A percentile compares a stretch with the other conserved stretches of the same genome.
Conservation (phyloP, 1,140 invertebrate species). For the Anastatus disparis region DNA sequence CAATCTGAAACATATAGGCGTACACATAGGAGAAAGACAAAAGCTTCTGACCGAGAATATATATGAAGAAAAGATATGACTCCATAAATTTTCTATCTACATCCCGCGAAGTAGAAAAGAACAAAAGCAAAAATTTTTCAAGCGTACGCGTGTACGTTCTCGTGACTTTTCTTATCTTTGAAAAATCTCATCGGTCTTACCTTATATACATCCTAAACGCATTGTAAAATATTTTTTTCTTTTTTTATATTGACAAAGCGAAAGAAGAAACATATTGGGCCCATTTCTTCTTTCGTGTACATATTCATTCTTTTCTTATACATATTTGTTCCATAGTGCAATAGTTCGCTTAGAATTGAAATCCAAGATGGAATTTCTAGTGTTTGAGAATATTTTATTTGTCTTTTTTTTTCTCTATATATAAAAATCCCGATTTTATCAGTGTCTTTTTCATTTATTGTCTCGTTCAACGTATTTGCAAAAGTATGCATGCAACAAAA, state of each 20-base stretch:
- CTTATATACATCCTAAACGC: slow-evolving; percentile 3
- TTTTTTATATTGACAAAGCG: slow-evolving; percentile 5
- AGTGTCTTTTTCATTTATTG: slow-evolving; percentile 34
- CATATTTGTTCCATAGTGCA: not conserved
- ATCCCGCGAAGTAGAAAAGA: not conserved
- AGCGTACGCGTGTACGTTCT: not conserved
- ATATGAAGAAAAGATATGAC: not conserved
- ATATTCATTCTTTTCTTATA: too few relatives aligned
- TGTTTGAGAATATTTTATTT: slow-evolving; percentile 51
- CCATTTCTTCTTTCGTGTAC: not conserved
- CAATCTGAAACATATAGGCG: not conserved
- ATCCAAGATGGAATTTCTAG: slow-evolving; percentile 49
- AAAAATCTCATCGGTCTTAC: slow-evolving; percentile 23
- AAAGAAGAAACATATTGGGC: slow-evolving; percentile 14
- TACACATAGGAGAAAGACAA: not conserved
- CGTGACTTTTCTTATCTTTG: not conserved
- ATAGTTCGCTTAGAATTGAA: slow-evolving; percentile 43
- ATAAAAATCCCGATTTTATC: not conserved
- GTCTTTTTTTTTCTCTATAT: not conserved
- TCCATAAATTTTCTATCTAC: slow-evolving; percentile 3
- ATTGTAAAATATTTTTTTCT: too few relatives aligned
- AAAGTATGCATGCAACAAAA: slow-evolving; percentile 25
- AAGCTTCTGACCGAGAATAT: not conserved
- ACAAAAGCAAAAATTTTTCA: slow-evolving; percentile 6
- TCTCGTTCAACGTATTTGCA: slow-evolving; percentile 20